These are phyloP conservation scores for Isichthys henryi DNA, from an alignment of 2,113 vertebrate species.

Conservation along the genomic window DNA sequence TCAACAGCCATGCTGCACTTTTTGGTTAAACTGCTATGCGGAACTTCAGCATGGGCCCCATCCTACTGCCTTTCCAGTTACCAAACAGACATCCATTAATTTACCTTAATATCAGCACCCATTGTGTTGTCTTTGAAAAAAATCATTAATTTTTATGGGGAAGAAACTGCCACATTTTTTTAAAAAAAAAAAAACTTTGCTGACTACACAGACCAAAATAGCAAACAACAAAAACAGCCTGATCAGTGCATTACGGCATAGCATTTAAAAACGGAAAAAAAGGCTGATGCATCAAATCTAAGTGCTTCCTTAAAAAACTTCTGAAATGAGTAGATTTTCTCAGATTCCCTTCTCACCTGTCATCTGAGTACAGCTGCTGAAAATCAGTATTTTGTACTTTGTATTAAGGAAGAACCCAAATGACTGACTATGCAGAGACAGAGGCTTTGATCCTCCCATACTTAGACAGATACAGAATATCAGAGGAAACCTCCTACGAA, in stretches of 20 bases:
- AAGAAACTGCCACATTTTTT: neutral
- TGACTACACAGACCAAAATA: neutral
- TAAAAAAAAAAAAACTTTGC: neutral
- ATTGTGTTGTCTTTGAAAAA: neutral
- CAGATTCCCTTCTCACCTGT: neutral
- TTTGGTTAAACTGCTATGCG: neutral
- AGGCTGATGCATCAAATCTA: neutral
- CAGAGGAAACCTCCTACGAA: neutral
- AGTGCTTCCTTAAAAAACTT: neutral
- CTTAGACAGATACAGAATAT: neutral
- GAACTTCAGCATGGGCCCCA: neutral
- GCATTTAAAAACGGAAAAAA: neutral
- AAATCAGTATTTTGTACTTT: neutral
- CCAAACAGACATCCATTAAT: neutral
- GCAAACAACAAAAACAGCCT: neutral
- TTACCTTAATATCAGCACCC: neutral
- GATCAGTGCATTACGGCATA: neutral
- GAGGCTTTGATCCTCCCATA: neutral
- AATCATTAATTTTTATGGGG: neutral
- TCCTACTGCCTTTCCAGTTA: neutral
- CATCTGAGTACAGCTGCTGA: neutral
- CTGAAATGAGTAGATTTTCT: neutral
- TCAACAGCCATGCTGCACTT: neutral
- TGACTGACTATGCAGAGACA: neutral
- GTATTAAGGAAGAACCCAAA: neutral